Evolutionary conservation across 2,113 vertebrate species (phyloP), one percentile per base, ranked within the genome.

Genomic region (Corythoichthys intestinalis): DNA sequence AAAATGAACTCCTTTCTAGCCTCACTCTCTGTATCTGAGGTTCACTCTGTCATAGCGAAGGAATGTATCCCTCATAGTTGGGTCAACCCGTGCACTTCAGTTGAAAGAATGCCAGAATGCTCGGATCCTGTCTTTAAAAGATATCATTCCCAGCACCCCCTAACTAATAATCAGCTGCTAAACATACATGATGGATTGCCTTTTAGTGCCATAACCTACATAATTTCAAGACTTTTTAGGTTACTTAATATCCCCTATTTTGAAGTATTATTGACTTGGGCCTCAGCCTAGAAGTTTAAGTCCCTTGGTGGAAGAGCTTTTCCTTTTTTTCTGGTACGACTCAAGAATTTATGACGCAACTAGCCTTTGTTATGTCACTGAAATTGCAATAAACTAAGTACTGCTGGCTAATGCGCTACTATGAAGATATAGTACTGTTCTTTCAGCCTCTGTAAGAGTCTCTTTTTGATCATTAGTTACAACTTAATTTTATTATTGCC

Each of bases 1-100:
- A 28, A 28, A 28, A 28, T 28, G 20, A 28, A 28, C 17, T 2
- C 62, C 74, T 54, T 64, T 4, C 38, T 17, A 4, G 66, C 64
- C 66, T 69, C 69, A 37, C 62, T 57, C 65, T 77, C 37, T 65
- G 73, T 75, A 66, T 83, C 77, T 82, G 67, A 79, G 74, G 74
- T 49, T 47, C 46, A 47, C 46, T 62, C 34, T 46, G 74, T 70
- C 67, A 74, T 80, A 76, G 78, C 74, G 73, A 83, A 84, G 77
- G 86, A 91, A 88, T 90, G 78, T 69, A 39, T 70, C 13, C 1
- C 72, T 75, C 67, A 39, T n/a, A 59, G 79, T 69, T 78, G 82
- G 71, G 60, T 82, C 71, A 67, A 86, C 87, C 87, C 75, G 65
- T 89, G 83, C 78, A 59, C 63, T 81, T 87, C 80, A 87, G 87